Evolutionary conservation across 2,888 invertebrate species (phyloP).

Genomic region (Pseudococcus jackbeardsleyi): DNA sequence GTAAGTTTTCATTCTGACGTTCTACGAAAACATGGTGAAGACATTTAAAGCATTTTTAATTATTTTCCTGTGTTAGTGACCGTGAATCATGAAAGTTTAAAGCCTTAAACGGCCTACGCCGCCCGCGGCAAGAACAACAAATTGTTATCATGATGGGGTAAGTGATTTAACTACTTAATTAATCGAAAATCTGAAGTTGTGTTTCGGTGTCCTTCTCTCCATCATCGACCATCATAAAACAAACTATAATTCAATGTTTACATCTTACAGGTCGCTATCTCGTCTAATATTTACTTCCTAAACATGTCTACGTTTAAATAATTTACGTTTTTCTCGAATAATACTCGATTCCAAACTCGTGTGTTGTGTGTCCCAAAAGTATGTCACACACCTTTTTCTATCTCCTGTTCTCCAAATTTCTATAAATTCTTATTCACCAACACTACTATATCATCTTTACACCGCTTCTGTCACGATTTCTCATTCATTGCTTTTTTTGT

Average conservation of each 20-base stretch:
- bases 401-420: neutral
- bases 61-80: slow-evolving; percentile 39
- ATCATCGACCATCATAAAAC: neutral
- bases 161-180: slow-evolving; percentile 13
- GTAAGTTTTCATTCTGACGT: slow-evolving; percentile 3
- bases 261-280: neutral
- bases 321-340: neutral
- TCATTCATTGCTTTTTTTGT: slow-evolving; percentile 67
- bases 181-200: neutral
- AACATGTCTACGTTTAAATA: neutral
- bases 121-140: slow-evolving; percentile 62
- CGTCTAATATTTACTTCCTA: neutral
- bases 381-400: neutral
- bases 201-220: neutral
- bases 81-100: slow-evolving; percentile 56
- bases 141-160: slow-evolving; percentile 56
- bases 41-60: slow-evolving; percentile 18
- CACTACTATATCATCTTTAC: neutral
- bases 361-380: neutral
- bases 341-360: neutral
- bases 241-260: slow-evolving; percentile 2
- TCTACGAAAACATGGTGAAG: slow-evolving; percentile 25
- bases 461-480: neutral
- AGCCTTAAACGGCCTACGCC: slow-evolving; percentile 61
- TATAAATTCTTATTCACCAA: neutral